Percentiles rank a stretch among this genome's conserved stretches.
Evolutionary conservation across 2,888 invertebrate genomes (phyloP).

Genomic region (Synergus japonicus): DNA sequence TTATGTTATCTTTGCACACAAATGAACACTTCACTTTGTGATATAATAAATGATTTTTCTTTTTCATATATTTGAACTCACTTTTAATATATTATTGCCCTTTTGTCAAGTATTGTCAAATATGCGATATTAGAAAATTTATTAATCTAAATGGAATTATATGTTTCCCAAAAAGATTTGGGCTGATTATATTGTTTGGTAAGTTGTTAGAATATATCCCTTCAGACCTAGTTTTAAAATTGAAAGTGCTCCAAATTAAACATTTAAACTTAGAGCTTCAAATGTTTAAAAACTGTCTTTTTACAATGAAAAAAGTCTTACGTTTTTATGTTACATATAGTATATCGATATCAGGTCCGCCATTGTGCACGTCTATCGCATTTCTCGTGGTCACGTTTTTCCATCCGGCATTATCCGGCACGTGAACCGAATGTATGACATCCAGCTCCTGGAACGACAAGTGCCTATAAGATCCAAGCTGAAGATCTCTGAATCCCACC

Average conservation of each 20-base stretch:
- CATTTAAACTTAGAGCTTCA: not conserved
- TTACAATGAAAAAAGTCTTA: not conserved
- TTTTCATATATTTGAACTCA: not conserved
- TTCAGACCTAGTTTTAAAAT: not conserved
- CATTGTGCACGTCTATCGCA: slow-evolving; percentile 48
- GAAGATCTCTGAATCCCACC: not conserved
- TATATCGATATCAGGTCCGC: too few relatives aligned
- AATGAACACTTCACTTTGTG: not conserved
- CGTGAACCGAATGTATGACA: slow-evolving; percentile 56
- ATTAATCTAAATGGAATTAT: not conserved
- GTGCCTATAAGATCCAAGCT: not conserved
- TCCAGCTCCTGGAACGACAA: not conserved
- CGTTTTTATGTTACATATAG: not conserved
- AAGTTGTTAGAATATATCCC: not conserved
- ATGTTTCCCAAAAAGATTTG: too few relatives aligned
- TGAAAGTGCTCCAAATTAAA: not conserved
- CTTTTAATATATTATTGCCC: not conserved
- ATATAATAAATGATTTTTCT: not conserved
- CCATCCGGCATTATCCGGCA: slow-evolving; percentile 63
- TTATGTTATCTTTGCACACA: not conserved
- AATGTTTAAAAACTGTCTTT: not conserved
- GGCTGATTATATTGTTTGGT: not conserved
- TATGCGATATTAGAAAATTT: not conserved
- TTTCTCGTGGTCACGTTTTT: slow-evolving; percentile 59
- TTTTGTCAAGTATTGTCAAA: too few relatives aligned